phyloP scores from a whole-genome alignment of 2,113 vertebrate species.

The Strix uralensis region DNA sequence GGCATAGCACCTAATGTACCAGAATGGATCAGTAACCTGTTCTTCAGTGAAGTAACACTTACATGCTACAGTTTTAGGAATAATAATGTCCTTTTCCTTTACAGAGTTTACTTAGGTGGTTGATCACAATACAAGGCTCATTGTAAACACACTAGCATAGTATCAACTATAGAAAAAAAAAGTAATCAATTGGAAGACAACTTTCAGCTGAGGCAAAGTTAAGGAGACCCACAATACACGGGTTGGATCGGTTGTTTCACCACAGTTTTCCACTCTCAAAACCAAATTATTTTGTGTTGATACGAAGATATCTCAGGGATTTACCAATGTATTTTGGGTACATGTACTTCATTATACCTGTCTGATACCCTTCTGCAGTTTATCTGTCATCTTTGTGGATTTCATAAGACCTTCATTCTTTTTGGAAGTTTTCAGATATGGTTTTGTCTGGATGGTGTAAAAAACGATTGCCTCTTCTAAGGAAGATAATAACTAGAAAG shows the following conservation, averaged over 20 bases:
- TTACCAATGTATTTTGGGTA: neutral
- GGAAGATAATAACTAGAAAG: neutral
- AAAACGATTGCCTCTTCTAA: neutral
- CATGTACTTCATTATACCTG: neutral
- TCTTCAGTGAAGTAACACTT: neutral
- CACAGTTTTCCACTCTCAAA: conserved; percentile 26
- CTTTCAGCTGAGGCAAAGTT: neutral
- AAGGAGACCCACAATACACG: neutral
- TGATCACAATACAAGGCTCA: neutral
- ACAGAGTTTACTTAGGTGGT: neutral
- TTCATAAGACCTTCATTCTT: neutral
- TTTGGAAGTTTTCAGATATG: neutral
- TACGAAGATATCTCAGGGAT: neutral
- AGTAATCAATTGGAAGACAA: neutral
- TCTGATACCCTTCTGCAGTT: neutral
- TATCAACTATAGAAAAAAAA: neutral
- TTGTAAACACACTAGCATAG: neutral
- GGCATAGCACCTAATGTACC: neutral
- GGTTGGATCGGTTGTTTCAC: neutral
- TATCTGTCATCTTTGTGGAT: neutral
- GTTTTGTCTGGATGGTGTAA: neutral
- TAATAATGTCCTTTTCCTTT: neutral
- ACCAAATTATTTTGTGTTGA: neutral
- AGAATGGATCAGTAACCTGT: neutral
- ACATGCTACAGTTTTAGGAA: neutral